Evolutionary conservation across 2,888 invertebrate genomes (phyloP).

Genomic region (Phalera bucephala): DNA sequence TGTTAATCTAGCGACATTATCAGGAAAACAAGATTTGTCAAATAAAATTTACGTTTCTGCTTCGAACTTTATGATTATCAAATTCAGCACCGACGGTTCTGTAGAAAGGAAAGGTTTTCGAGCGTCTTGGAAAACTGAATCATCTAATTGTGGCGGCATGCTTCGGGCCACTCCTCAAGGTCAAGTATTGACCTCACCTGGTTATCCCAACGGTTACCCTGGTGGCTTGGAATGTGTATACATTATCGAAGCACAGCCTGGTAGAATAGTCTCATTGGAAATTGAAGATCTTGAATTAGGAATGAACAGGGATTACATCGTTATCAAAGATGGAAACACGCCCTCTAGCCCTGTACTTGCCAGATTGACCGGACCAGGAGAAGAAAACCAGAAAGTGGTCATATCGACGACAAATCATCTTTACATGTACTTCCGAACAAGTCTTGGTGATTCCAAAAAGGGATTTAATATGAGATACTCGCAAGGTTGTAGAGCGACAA

Average conservation of each 20-base stretch:
- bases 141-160: constrained; percentile 95
- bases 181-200: constrained; percentile 94
- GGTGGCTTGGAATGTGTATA: constrained; percentile 98
- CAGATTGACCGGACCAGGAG: constrained; percentile 89
- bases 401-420: constrained; percentile 95
- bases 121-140: constrained; percentile 97
- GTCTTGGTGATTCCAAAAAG: constrained; percentile 93
- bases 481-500: constrained; percentile 93
- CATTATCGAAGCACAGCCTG: constrained; percentile 94
- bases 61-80: constrained; percentile 98
- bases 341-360: constrained; percentile 94
- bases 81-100: constrained; percentile 97
- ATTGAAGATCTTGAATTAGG: constrained; percentile 93
- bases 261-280: constrained; percentile 96
- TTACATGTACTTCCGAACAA: constrained; percentile 96
- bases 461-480: constrained; percentile 93
- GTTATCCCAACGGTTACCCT: constrained; percentile 96
- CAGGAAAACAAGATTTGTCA: constrained; percentile 94
- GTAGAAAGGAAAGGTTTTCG: constrained; percentile 97
- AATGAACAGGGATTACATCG: constrained; percentile 92
- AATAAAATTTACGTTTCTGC: constrained; percentile 95
- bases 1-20: constrained; percentile 94
- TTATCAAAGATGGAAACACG: constrained; percentile 94
- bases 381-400: constrained; percentile 90
- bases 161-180: constrained; percentile 94